Evolutionary conservation across 53 echinoderm and acorn worm genomes (phyloP), one percentile per base, ranked within the genome.

Genomic region (Echinarachnius parma): DNA sequence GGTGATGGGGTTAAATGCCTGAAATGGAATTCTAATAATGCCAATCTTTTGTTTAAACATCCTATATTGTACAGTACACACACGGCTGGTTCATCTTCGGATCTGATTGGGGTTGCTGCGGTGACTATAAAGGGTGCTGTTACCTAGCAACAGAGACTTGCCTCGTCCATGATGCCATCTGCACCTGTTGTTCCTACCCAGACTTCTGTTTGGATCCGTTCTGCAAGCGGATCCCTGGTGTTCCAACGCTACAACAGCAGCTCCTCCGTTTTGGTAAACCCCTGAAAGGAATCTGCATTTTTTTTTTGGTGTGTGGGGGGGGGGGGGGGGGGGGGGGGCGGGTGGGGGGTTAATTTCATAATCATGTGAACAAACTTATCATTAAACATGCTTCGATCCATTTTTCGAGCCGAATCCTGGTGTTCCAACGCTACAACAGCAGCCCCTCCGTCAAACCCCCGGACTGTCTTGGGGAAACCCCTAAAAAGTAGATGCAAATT

Each of bases 61-160:
- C n/a, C n/a, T n/a, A n/a, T n/a, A n/a, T n/a, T n/a, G 44, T 78
- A 9, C 53, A 85, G 85, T 80, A 64, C 42, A 60, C 36, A 4
- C 54, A 75, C 16, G 85, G 85, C 26, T 85, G 85, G 85, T 48
- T 67, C 60, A 85, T 85, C 27, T 46, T 39, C 25, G 85, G 85
- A 5, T 36, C 75, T 33, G 85, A 85, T 46, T 65, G 75, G 58
- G 85, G 85, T 21, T 85, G 85, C 49, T 85, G 85, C 29, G 80
- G 75, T 4, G 80, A 85, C 28, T 85, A 85, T 53, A 20, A 64
- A 1, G 66, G 45, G 22, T 85, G 85, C 50, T 85, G 85, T 31
- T 80, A 46, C 54, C 52, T 80, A 15, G 80, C 85, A 26, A 60
- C 48, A 3, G 64, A 64, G 25, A 5, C 58, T 29, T 85, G 85